These are phyloP conservation scores for Cotesia chilonis DNA, from an alignment of 1,140 invertebrate genomes.

Conservation along the genomic window DNA sequence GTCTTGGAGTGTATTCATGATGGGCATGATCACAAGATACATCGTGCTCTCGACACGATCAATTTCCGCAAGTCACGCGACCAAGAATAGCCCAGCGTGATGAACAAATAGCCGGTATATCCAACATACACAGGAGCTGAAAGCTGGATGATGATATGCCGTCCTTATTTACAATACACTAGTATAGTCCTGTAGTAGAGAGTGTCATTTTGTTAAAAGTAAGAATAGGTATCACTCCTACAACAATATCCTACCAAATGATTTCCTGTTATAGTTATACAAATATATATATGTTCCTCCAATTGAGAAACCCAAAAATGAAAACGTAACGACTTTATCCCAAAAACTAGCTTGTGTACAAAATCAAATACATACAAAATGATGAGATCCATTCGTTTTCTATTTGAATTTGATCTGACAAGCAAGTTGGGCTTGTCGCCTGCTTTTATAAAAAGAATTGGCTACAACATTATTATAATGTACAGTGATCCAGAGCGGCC, in stretches of 20 bases:
- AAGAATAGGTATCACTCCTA: constrained; percentile 37
- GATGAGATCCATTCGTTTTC: constrained; percentile 32
- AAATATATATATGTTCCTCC: too few species aligned
- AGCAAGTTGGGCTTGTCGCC: constrained; percentile 4
- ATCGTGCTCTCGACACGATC: background rate
- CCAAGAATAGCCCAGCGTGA: constrained; percentile 26
- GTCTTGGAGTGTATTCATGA: too few species aligned
- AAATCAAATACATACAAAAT: background rate
- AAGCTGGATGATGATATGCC: constrained; percentile 10
- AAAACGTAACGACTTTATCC: constrained; percentile 43
- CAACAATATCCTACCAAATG: constrained; percentile 43
- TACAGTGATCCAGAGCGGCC: background rate
- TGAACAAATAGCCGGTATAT: constrained; percentile 37
- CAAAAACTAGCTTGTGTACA: background rate
- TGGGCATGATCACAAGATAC: background rate
- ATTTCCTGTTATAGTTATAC: constrained; percentile 39
- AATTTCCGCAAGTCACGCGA: constrained; percentile 46
- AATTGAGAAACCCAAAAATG: constrained; percentile 14
- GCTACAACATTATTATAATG: constrained; percentile 1
- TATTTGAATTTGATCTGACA: constrained; percentile 19
- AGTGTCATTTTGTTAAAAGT: background rate
- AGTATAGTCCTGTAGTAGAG: too few species aligned
- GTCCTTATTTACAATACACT: background rate
- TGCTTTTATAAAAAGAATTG: constrained; percentile 18
- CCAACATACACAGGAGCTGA: constrained; percentile 26